A percentile compares a stretch with the other conserved stretches of the same genome.
Evolutionary conservation across 2,797 vertebrate genomes (phyloP).

Genomic region (Fundulus diaphanus): DNA sequence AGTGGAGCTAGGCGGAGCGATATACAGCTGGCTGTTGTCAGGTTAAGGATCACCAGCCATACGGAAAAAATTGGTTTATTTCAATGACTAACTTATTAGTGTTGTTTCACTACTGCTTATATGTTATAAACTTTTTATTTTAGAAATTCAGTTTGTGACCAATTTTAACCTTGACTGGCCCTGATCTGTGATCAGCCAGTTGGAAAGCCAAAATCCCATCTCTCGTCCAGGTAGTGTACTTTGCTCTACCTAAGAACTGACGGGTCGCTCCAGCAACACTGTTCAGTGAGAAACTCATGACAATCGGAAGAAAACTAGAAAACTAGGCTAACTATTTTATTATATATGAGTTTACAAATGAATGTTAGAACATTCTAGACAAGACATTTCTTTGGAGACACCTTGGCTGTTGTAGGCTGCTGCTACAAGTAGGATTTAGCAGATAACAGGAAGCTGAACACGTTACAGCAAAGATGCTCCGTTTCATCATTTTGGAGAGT

Average conservation of each 20-base stretch:
- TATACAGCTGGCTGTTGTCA: too few relatives aligned
- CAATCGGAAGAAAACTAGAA: not conserved
- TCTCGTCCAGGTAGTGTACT: not conserved
- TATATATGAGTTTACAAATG: not conserved
- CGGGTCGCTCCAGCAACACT: not conserved
- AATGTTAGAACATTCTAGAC: not conserved
- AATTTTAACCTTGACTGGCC: not conserved
- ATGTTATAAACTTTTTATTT: constrained; percentile 44
- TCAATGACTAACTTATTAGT: not conserved
- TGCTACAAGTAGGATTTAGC: not conserved
- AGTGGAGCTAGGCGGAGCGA: too few relatives aligned
- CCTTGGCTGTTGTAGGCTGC: not conserved
- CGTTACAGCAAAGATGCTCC: not conserved
- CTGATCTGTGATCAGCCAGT: not conserved
- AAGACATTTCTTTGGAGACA: not conserved
- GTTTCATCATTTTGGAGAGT: not conserved
- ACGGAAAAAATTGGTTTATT: not conserved
- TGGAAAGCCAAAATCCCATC: not conserved
- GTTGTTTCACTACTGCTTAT: not conserved
- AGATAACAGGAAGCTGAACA: not conserved
- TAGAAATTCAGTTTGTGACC: not conserved
- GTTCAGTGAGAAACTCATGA: not conserved
- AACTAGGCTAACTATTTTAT: not conserved
- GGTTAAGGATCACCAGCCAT: not conserved
- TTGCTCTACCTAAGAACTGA: not conserved